Evolutionary conservation across 2,113 vertebrate species (phyloP), one percentile per base, ranked within the genome.

Genomic region (Paedocypris sp.): DNA sequence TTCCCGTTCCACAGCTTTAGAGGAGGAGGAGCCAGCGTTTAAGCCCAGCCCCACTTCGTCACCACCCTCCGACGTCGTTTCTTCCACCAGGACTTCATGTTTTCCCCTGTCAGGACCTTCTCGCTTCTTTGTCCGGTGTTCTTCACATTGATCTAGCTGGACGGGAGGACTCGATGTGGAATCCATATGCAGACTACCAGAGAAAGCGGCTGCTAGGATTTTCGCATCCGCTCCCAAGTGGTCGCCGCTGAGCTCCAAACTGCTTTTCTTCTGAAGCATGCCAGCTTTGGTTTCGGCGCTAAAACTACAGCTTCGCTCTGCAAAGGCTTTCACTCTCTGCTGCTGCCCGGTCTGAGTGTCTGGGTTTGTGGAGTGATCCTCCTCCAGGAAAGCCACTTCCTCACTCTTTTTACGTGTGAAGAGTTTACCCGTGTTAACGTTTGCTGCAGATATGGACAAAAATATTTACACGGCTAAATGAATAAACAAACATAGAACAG

Each of bases 221-320:
- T 88, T 94, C 43, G 94, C 94, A 62, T 98, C 94, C 0, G 89
- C 95, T 3, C 92, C 94, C 90, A 99, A 92, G 80, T 89, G 87
- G 73, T 89, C 90, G 54, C 89, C 87, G 35, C 85, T 76, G 19
- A 84, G 73, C 56, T 92, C 89, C 75, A 90, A 79, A 56, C 85
- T 90, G 60, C 82, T 87, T 70, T 92, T 89, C 75, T 97, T 92
- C 6, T 83, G 72, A 13, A 93, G 84, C 91, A 95, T 96, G 48
- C 89, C 90, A 1, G 91, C 88, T 39, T 86, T 88, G 41, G 83
- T 93, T 74, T 94, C 93, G 22, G 84, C 87, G 25, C 90, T 98
- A 70, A 99, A 97, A 76, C 94, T 97, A 66, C 93, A 94, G 73
- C 90, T 98, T 71, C 92, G 90, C 63, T 94, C 91, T 2, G 87